Conservation (phyloP, 2,888 invertebrate species). For the Phasia obesa region DNA sequence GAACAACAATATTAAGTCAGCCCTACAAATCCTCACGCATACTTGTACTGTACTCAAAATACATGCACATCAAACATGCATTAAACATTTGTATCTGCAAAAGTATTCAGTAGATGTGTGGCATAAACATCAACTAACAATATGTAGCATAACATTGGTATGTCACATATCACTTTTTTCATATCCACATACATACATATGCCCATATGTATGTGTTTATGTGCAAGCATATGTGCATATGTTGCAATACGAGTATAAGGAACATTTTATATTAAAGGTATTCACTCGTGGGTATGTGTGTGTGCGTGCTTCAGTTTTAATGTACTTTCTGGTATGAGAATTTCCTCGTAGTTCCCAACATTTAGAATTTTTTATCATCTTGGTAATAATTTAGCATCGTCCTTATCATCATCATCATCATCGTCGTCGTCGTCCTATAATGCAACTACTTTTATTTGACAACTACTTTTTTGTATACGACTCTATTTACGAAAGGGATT, state of each 20-base stretch:
- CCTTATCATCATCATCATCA: constrained; percentile 56
- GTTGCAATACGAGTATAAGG: neutral
- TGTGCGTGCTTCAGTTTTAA: neutral
- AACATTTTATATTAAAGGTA: neutral
- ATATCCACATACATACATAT: neutral
- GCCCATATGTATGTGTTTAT: neutral
- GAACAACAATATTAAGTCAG: constrained; percentile 36
- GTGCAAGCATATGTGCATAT: neutral
- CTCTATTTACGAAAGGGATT: constrained; percentile 17
- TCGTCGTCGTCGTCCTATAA: constrained; percentile 47
- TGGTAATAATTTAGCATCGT: constrained; percentile 61
- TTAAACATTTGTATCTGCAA: constrained; percentile 14
- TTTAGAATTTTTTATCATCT: constrained; percentile 58
- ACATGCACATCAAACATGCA: constrained; percentile 29
- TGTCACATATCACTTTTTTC: neutral
- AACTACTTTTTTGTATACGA: constrained; percentile 23
- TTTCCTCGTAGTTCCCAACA: constrained; percentile 32
- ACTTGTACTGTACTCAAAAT: neutral
- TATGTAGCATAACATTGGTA: constrained; percentile 33
- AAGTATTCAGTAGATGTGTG: neutral
- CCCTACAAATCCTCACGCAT: constrained; percentile 7
- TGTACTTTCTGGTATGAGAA: constrained; percentile 6
- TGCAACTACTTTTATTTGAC: constrained; percentile 14
- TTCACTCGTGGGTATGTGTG: neutral
- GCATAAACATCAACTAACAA: constrained; percentile 29